These are phyloP conservation scores for Notarius lentiginosus DNA, from an alignment of 2,113 vertebrate genomes.

Conservation along the genomic window DNA sequence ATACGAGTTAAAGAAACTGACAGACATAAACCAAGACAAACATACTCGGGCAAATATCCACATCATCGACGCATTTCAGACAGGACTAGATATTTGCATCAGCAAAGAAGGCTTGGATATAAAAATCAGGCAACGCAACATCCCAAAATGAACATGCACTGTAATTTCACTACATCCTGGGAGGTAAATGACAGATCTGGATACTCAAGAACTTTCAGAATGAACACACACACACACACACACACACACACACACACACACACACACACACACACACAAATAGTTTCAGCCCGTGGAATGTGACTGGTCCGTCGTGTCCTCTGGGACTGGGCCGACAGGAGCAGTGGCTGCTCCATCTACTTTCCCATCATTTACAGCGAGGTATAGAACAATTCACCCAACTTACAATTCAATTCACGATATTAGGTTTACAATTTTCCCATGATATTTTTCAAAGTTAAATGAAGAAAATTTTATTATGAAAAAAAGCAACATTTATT, in stretches of 20 bases:
- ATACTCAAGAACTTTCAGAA: conserved; percentile 6
- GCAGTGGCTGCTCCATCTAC: conserved; percentile 5
- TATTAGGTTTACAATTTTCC: too few species aligned
- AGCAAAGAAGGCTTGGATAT: not conserved
- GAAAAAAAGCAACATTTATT: too few species aligned
- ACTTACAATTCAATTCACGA: too few species aligned
- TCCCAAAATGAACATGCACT: not conserved
- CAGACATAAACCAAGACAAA: not conserved
- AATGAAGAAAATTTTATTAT: too few species aligned
- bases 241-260: conserved; percentile 23
- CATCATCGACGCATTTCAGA: not conserved
- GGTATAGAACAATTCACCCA: too few species aligned
- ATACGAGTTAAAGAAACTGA: not conserved
- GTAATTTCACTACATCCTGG: conserved; percentile 9
- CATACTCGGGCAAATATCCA: not conserved
- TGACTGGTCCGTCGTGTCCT: conserved; percentile 23
- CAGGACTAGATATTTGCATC: not conserved
- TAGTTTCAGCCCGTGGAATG: conserved; percentile 3
- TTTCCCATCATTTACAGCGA: conserved; percentile 17
- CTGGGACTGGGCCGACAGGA: conserved; percentile 5
- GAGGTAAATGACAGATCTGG: conserved; percentile 24
- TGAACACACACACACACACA: not conserved
- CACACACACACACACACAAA: conserved; percentile 24
- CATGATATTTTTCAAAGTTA: too few species aligned
- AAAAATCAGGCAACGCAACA: not conserved